Evolutionary conservation across 2,113 vertebrate genomes (phyloP).

Genomic region (Aleadryas rufinucha): DNA sequence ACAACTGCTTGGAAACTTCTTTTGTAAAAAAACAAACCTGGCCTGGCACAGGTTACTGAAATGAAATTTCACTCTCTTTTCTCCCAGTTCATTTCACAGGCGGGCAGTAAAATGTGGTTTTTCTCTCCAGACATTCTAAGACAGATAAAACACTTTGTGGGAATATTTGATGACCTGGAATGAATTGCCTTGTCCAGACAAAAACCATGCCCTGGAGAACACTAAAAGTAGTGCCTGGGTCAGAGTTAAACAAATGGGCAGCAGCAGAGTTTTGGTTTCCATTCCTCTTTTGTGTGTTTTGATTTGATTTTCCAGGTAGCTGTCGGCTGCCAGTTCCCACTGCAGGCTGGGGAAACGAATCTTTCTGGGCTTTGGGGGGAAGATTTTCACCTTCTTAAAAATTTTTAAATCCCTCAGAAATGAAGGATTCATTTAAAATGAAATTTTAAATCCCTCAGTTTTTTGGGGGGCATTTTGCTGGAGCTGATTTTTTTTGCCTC

Average conservation of each 20-base stretch:
- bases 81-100: not conserved
- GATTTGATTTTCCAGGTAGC: not conserved
- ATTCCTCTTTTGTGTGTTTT: not conserved
- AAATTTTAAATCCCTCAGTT: too few species aligned
- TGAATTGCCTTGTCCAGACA: not conserved
- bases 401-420: not conserved
- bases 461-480: fast-evolving
- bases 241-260: not conserved
- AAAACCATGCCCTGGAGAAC: not conserved
- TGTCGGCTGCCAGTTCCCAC: not conserved
- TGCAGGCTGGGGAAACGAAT: not conserved
- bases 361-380: not conserved
- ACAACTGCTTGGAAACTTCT: not conserved
- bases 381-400: not conserved
- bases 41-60: not conserved
- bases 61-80: not conserved
- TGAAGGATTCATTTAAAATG: too few species aligned
- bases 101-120: not conserved
- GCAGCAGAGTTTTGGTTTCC: not conserved
- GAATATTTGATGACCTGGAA: not conserved
- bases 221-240: not conserved
- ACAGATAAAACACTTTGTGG: not conserved
- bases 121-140: not conserved
- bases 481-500: not conserved
- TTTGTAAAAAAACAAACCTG: not conserved